A percentile compares a stretch with the other conserved stretches of the same genome.
Conservation (phyloP, 1,140 invertebrate genomes). For the Papilio polytes region DNA sequence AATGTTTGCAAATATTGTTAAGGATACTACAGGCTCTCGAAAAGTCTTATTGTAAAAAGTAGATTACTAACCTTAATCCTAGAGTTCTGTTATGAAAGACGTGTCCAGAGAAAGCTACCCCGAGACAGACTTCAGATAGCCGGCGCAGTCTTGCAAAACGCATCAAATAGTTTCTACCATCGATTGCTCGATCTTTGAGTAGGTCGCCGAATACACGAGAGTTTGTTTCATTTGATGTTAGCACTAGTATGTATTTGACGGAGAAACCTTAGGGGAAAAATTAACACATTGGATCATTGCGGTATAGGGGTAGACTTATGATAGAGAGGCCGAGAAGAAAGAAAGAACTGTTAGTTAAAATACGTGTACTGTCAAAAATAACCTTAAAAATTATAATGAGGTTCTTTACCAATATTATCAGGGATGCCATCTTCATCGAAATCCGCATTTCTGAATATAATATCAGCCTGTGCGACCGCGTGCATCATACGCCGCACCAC, state of each 20-base stretch:
- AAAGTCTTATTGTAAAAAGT: not conserved
- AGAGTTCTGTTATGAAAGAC: constrained; percentile 73
- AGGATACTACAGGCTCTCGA: not conserved
- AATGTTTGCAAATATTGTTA: not conserved
- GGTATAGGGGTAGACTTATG: not conserved
- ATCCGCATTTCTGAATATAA: constrained; percentile 75
- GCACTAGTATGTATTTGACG: constrained; percentile 72
- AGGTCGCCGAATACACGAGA: constrained; percentile 67
- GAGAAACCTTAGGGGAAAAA: constrained; percentile 61
- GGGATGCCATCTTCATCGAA: constrained; percentile 75
- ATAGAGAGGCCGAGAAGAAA: not conserved
- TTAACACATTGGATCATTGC: not conserved
- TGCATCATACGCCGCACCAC: constrained; percentile 73
- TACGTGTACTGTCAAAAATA: too few relatives aligned
- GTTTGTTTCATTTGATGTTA: constrained; percentile 71
- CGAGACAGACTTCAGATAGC: constrained; percentile 73
- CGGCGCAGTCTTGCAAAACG: constrained; percentile 66
- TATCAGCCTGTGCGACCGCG: constrained; percentile 72
- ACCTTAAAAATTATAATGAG: too few relatives aligned
- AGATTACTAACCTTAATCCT: constrained; percentile 62
- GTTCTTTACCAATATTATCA: constrained; percentile 72
- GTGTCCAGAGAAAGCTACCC: constrained; percentile 74
- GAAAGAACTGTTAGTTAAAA: not conserved
- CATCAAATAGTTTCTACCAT: constrained; percentile 69
- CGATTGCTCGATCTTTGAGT: constrained; percentile 50